Percentiles rank a stretch among this genome's conserved stretches.
These are phyloP conservation scores for Dermatemys mawii DNA, from an alignment of 2,113 vertebrate species.

Conservation along the genomic window DNA sequence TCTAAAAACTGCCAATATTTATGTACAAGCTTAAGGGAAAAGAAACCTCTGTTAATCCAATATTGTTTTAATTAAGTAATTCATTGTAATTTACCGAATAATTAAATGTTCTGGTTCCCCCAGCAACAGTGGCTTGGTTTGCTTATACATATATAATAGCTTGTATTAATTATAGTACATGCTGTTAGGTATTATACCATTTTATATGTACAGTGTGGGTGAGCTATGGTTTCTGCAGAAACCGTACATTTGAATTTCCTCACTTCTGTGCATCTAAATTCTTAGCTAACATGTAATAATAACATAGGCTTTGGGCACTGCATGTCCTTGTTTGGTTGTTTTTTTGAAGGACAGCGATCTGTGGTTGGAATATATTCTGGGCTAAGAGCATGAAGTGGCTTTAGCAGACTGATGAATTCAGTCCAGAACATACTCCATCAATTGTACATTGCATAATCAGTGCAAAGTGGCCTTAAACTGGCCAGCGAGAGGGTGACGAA, in stretches of 20 bases:
- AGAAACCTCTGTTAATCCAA: not conserved
- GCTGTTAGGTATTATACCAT: not conserved
- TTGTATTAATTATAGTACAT: not conserved
- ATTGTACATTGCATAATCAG: not conserved
- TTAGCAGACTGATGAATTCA: not conserved
- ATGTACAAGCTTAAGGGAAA: not conserved
- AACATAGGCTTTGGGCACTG: not conserved
- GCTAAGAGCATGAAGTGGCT: not conserved
- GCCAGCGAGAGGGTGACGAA: not conserved
- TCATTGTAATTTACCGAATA: not conserved
- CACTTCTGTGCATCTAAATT: not conserved
- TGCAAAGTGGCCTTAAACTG: fast-evolving
- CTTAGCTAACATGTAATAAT: not conserved
- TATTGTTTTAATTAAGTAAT: not conserved
- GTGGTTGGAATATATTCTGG: not conserved
- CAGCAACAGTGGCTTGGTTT: not conserved
- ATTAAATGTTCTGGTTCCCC: not conserved
- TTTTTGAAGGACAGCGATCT: not conserved
- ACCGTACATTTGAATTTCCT: not conserved
- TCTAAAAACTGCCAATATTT: not conserved
- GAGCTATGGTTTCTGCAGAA: not conserved
- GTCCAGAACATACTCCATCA: not conserved
- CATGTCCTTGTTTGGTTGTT: not conserved
- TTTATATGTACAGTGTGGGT: not conserved
- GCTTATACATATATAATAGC: not conserved